phyloP scores from a whole-genome alignment of 2,113 vertebrate species.

The Penelope pileata region DNA sequence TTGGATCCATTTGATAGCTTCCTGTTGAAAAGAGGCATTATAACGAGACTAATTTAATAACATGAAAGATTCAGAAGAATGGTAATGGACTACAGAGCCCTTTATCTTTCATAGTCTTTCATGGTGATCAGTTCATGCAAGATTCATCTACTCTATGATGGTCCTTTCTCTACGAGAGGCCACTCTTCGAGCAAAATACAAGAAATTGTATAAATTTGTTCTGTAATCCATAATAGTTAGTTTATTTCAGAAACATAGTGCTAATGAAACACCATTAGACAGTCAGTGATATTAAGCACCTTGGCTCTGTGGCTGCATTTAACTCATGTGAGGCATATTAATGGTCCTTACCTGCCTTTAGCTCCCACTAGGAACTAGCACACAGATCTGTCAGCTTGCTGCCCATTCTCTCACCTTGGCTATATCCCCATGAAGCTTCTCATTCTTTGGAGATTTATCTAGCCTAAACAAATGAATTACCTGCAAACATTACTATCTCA shows the following conservation, averaged over 20 bases:
- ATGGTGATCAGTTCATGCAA: not conserved
- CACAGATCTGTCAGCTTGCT: not conserved
- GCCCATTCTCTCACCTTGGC: not conserved
- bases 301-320: not conserved
- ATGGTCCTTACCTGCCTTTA: not conserved
- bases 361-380: not conserved
- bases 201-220: not conserved
- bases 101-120: not conserved
- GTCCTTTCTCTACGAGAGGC: not conserved
- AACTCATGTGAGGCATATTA: not conserved
- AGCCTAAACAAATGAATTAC: not conserved
- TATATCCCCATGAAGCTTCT: not conserved
- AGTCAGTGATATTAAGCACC: not conserved
- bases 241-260: not conserved
- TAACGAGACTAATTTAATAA: not conserved
- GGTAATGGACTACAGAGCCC: not conserved
- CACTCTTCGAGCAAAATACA: not conserved
- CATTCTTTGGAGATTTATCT: not conserved
- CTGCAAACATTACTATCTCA: not conserved
- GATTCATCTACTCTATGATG: not conserved
- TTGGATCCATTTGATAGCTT: slow-evolving; percentile 34
- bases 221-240: not conserved
- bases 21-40: slow-evolving; percentile 46
- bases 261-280: not conserved
- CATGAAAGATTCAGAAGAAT: not conserved